Conservation (phyloP, 2,797 vertebrate genomes). For the Australoheros facetus region DNA sequence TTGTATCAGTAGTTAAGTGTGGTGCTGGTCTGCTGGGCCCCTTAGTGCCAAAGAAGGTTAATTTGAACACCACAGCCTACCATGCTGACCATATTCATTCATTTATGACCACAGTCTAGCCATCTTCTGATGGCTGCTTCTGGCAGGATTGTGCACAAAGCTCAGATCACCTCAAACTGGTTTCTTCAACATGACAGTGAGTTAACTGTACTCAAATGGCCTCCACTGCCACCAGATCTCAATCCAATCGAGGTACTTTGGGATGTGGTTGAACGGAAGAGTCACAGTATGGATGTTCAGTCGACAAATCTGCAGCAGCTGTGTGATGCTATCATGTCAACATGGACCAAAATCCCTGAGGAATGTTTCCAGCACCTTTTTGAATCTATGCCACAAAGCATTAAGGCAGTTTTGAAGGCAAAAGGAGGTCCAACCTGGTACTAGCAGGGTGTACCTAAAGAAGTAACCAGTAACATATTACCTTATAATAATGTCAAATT, state of each 20-base stretch:
- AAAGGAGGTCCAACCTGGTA: neutral
- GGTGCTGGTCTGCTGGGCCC: neutral
- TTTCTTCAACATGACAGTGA: too few species aligned
- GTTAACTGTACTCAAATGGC: too few species aligned
- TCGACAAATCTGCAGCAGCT: constrained; percentile 50
- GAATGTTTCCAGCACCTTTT: neutral
- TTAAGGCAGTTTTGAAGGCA: neutral
- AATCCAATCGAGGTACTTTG: neutral
- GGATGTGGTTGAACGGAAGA: constrained; percentile 43
- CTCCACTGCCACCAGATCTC: too few species aligned
- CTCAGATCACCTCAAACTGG: too few species aligned
- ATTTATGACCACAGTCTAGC: neutral
- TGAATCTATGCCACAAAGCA: neutral
- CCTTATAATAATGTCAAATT: neutral
- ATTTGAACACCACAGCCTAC: neutral
- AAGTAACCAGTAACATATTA: neutral
- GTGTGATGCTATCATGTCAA: neutral
- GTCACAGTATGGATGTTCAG: constrained; percentile 55
- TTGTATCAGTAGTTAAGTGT: neutral
- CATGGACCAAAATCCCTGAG: neutral
- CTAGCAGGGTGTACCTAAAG: neutral
- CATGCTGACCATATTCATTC: too few species aligned
- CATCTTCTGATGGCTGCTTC: too few species aligned
- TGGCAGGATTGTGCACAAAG: too few species aligned
- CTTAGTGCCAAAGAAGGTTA: neutral